These are phyloP conservation scores for Zaprionus ornatus DNA, from an alignment of 1,140 invertebrate species.

Conservation along the genomic window DNA sequence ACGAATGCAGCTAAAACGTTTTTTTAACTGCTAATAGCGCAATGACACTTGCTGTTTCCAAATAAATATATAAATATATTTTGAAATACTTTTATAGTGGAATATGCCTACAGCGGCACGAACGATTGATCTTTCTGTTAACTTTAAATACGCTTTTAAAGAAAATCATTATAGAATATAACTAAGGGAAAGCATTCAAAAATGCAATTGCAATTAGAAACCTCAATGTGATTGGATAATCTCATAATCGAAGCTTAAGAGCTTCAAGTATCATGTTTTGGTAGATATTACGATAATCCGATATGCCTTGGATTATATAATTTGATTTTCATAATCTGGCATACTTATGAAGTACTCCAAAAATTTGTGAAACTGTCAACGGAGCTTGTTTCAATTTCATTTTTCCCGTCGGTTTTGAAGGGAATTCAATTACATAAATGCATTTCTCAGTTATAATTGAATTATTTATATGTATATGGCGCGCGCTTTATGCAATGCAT, in stretches of 20 bases:
- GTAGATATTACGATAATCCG: not conserved
- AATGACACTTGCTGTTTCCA: slow-evolving; percentile 26
- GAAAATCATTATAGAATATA: too few species aligned
- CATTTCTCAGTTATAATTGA: slow-evolving; percentile 2
- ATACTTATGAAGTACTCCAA: not conserved
- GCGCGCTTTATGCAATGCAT: slow-evolving; percentile 19
- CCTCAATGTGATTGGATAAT: not conserved
- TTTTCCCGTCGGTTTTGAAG: not conserved
- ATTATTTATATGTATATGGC: slow-evolving; percentile 2
- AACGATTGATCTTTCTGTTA: not conserved
- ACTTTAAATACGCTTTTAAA: too few species aligned
- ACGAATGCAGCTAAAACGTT: slow-evolving; percentile 26
- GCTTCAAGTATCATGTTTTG: not conserved
- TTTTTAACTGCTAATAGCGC: slow-evolving; percentile 12
- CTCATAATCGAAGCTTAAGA: not conserved
- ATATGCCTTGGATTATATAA: not conserved
- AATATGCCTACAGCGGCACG: not conserved
- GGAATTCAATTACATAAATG: slow-evolving; percentile 18
- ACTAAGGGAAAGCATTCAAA: too few species aligned
- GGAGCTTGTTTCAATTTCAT: not conserved
- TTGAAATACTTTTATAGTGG: not conserved
- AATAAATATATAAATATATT: not conserved
- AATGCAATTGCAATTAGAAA: too few species aligned
- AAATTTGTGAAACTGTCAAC: slow-evolving; percentile 17
- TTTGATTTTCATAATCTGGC: slow-evolving; percentile 2